Conservation (phyloP, 1,140 invertebrate genomes). For the Chionoecetes opilio region DNA sequence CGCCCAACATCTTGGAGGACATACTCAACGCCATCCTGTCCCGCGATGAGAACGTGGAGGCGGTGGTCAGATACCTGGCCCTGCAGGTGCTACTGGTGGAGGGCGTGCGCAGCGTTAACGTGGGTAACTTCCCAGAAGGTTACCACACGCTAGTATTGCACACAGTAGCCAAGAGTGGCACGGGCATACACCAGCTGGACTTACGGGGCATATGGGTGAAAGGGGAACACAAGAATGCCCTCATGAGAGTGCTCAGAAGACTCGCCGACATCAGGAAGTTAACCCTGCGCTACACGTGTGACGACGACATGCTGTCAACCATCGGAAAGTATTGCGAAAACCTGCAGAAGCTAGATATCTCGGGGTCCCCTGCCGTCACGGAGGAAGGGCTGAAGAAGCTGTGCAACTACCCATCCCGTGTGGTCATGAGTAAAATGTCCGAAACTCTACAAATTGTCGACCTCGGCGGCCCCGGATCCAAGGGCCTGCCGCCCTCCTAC, state of each 20-base stretch:
- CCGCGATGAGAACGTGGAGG: slow-evolving; percentile 66
- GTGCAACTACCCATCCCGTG: slow-evolving; percentile 58
- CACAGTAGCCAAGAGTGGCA: slow-evolving; percentile 46
- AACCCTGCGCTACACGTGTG: slow-evolving; percentile 72
- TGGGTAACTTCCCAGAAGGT: slow-evolving; percentile 71
- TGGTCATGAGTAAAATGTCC: slow-evolving; percentile 30
- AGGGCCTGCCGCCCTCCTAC: slow-evolving; percentile 8
- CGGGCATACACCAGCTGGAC: slow-evolving; percentile 65
- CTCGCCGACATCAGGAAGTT: slow-evolving; percentile 47
- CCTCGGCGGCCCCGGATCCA: slow-evolving; percentile 67
- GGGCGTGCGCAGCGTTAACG: slow-evolving; percentile 52
- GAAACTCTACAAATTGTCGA: slow-evolving; percentile 67
- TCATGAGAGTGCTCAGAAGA: slow-evolving; percentile 51
- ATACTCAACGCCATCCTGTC: slow-evolving; percentile 70
- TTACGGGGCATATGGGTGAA: slow-evolving; percentile 65
- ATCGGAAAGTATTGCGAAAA: slow-evolving; percentile 63
- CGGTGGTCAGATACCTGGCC: slow-evolving; percentile 60
- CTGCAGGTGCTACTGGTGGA: slow-evolving; percentile 63
- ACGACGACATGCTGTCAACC: slow-evolving; percentile 70
- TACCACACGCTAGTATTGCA: slow-evolving; percentile 65
- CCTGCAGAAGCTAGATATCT: slow-evolving; percentile 68
- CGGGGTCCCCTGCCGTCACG: slow-evolving; percentile 51
- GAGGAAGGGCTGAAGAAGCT: slow-evolving; percentile 51
- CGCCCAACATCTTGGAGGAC: slow-evolving; percentile 60
- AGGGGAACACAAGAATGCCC: slow-evolving; percentile 53